phyloP scores from a whole-genome alignment of 2,113 vertebrate species.

The Periophthalmus modestus region DNA sequence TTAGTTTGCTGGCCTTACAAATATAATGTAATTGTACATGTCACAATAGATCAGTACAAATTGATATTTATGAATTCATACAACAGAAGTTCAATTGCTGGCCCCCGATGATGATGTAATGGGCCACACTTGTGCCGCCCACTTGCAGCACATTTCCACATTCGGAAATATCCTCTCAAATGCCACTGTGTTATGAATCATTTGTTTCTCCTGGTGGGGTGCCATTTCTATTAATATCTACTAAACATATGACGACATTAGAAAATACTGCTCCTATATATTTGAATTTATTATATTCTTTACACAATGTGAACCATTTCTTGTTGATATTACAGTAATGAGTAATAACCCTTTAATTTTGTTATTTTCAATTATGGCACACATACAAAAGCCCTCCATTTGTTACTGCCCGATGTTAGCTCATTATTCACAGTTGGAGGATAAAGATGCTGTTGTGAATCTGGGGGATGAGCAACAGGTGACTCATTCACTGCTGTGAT shows the following conservation, averaged over 20 bases:
- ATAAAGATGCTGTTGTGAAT: conserved; percentile 32
- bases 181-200: conserved; percentile 51
- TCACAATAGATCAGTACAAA: background rate
- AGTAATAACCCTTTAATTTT: conserved; percentile 36
- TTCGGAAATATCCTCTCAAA: conserved; percentile 39
- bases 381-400: conserved; percentile 9
- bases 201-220: conserved; percentile 13
- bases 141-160: conserved; percentile 27
- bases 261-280: conserved; percentile 24
- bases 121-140: conserved; percentile 22
- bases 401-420: conserved; percentile 48
- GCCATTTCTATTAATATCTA: conserved; percentile 26
- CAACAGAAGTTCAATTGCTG: conserved; percentile 2
- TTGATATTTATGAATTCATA: conserved; percentile 2
- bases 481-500: conserved; percentile 43
- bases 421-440: conserved; percentile 45
- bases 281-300: conserved; percentile 15
- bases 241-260: conserved; percentile 24
- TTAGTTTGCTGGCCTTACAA: background rate
- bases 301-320: conserved; percentile 34
- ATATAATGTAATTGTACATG: background rate
- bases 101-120: background rate
- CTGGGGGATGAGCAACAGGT: conserved; percentile 19
- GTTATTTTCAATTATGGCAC: conserved; percentile 47
- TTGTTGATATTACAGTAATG: conserved; percentile 33